A percentile compares a stretch with the other conserved stretches of the same genome.
Conservation (phyloP, 2,888 invertebrate species). For the Thera obeliscata region DNA sequence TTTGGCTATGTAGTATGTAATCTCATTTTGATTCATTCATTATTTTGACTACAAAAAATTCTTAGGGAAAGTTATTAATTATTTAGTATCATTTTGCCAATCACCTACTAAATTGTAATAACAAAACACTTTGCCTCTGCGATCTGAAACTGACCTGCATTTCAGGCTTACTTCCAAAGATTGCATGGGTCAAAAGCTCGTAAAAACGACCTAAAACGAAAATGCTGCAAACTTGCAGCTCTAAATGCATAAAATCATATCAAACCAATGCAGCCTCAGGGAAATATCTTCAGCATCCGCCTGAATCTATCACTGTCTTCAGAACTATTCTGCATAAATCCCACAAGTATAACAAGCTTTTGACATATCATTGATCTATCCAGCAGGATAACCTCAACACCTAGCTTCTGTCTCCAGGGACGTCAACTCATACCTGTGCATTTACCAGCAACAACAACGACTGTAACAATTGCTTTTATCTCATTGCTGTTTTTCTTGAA, state of each 20-base stretch:
- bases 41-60: too few relatives aligned
- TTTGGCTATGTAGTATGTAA: too few relatives aligned
- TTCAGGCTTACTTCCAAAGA: too few relatives aligned
- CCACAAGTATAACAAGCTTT: conserved; percentile 78
- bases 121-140: too few relatives aligned
- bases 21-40: too few relatives aligned
- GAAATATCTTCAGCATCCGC: conserved; percentile 53
- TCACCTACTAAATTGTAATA: too few relatives aligned
- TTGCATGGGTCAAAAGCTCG: too few relatives aligned
- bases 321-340: conserved; percentile 69
- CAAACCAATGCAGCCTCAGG: conserved; percentile 48
- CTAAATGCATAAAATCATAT: conserved; percentile 34
- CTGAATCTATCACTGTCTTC: conserved; percentile 77
- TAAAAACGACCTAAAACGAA: too few relatives aligned
- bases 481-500: conserved; percentile 38
- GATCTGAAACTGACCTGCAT: too few relatives aligned
- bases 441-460: conserved; percentile 39
- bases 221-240: conserved; percentile 11
- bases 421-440: conserved; percentile 59
- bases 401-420: conserved; percentile 64
- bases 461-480: neutral
- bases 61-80: too few relatives aligned
- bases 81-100: too few relatives aligned
- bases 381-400: conserved; percentile 74
- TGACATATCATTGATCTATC: conserved; percentile 82